Evolutionary conservation across 2,113 vertebrate genomes (phyloP).

Genomic region (Callithrix jacchus): DNA sequence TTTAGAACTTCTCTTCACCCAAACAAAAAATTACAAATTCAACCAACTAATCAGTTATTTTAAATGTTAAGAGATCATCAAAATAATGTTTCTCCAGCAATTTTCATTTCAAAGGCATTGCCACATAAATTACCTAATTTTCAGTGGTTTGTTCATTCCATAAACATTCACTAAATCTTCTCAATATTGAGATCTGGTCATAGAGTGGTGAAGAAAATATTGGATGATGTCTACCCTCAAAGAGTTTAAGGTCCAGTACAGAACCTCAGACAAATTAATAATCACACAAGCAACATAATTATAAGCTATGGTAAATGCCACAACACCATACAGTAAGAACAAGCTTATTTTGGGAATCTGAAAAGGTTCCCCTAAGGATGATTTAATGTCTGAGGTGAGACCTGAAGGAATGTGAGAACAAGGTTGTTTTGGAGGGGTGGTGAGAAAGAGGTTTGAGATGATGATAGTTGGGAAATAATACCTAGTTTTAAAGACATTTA

Average conservation of each 20-base stretch:
- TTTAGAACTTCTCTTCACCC: constrained; percentile 18
- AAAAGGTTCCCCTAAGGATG: neutral
- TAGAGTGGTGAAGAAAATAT: neutral
- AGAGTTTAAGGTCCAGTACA: neutral
- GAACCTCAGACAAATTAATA: constrained; percentile 35
- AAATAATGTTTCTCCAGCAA: constrained; percentile 55
- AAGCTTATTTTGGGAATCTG: constrained; percentile 39
- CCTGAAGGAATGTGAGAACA: neutral
- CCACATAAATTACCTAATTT: constrained; percentile 50
- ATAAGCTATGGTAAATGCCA: neutral
- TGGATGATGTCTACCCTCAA: neutral
- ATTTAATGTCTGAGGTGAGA: neutral
- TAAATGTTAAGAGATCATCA: constrained; percentile 48
- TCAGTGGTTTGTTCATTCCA: constrained; percentile 23
- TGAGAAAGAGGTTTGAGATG: neutral
- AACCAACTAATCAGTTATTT: constrained; percentile 36
- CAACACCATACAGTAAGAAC: neutral
- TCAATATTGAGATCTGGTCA: neutral
- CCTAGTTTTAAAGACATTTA: neutral
- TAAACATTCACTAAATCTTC: constrained; percentile 48
- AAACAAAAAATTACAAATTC: constrained; percentile 45
- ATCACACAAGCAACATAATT: neutral
- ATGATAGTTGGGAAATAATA: constrained; percentile 2
- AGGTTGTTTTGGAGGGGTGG: neutral
- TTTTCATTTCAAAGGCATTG: constrained; percentile 54